Evolutionary conservation across 2,113 vertebrate species (phyloP).

Genomic region (Saccopteryx bilineata): DNA sequence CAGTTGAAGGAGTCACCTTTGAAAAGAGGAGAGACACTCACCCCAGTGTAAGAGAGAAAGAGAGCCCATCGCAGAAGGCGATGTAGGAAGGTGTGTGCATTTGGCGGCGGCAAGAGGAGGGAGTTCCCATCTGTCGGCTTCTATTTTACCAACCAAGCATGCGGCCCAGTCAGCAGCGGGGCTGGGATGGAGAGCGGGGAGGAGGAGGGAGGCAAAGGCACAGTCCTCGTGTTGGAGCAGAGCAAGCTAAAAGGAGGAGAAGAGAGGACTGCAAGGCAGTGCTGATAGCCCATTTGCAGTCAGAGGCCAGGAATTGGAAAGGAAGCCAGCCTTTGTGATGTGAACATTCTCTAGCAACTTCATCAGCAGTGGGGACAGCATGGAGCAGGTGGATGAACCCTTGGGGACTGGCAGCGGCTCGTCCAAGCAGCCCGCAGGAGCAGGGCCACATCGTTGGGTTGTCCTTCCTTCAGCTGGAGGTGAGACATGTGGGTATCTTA

Average conservation of each 20-base stretch:
- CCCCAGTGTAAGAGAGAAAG: neutral
- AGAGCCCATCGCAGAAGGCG: neutral
- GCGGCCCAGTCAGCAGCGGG: slow-evolving; percentile 15
- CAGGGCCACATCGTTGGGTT: neutral
- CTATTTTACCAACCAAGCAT: slow-evolving; percentile 69
- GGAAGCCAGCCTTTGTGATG: neutral
- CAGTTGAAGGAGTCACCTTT: neutral
- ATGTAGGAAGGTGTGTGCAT: slow-evolving; percentile 57
- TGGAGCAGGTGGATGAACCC: neutral
- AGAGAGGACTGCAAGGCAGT: neutral
- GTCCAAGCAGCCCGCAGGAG: neutral
- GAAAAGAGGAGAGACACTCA: neutral
- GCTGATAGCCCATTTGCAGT: slow-evolving; percentile 51
- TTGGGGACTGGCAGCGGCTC: neutral
- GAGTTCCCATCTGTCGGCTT: slow-evolving; percentile 77
- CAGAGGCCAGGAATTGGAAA: neutral
- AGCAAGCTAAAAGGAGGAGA: neutral
- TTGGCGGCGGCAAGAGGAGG: slow-evolving; percentile 50
- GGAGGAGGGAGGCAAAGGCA: neutral
- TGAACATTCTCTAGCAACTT: neutral
- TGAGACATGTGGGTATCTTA: neutral
- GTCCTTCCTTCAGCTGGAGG: neutral
- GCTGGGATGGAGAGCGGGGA: neutral
- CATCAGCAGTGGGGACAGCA: neutral
- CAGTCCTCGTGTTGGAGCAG: neutral